A percentile compares a stretch with the other conserved stretches of the same genome.
Conservation (phyloP, 2,113 vertebrate genomes). For the Zosterops lateralis region DNA sequence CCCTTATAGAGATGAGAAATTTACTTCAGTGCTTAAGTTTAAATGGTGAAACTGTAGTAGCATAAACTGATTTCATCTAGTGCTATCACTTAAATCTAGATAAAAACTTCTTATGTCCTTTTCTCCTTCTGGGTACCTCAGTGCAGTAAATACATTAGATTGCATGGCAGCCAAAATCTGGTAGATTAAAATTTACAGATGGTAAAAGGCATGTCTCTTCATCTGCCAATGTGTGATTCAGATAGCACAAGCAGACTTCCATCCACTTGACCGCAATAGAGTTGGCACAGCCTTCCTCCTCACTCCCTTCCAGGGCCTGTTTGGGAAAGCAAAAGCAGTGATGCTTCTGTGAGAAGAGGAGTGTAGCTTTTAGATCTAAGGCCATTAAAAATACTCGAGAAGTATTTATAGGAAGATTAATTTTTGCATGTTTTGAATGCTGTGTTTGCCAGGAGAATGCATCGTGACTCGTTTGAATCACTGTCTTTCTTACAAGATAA, state of each 20-base stretch:
- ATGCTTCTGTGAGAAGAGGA: not conserved
- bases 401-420: not conserved
- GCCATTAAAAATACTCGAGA: not conserved
- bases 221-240: slow-evolving; percentile 65
- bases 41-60: not conserved
- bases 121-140: not conserved
- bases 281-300: slow-evolving; percentile 62
- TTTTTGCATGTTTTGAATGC: not conserved
- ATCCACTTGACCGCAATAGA: slow-evolving; percentile 69
- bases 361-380: not conserved
- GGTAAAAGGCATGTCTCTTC: slow-evolving; percentile 66
- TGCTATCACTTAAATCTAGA: not conserved
- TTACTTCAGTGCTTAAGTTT: not conserved
- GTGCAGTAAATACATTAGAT: slow-evolving; percentile 27
- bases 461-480: not conserved
- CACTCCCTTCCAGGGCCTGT: not conserved
- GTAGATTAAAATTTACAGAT: slow-evolving; percentile 55
- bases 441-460: not conserved
- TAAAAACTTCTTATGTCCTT: not conserved
- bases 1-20: not conserved
- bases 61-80: not conserved
- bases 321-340: not conserved
- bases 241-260: slow-evolving; percentile 68
- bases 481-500: not conserved
- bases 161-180: slow-evolving; percentile 54